Conservation (phyloP, 2,888 invertebrate genomes). For the Chrysopilus asiliformis region DNA sequence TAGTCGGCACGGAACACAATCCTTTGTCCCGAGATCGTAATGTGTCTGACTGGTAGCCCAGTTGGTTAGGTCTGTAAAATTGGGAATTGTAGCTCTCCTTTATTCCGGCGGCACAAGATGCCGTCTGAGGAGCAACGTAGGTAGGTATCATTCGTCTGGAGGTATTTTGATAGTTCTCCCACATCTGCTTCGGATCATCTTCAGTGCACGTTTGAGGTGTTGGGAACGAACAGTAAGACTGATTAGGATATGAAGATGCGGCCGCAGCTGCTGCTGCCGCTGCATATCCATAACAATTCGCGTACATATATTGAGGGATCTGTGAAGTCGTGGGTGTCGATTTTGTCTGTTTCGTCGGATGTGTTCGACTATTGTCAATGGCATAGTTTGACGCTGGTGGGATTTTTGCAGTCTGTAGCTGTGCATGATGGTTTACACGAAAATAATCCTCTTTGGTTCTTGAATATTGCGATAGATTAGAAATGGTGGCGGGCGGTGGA, state of each 20-base stretch:
- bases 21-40: too few species aligned
- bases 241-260: slow-evolving; percentile 7
- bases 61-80: too few species aligned
- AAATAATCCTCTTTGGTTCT: slow-evolving; percentile 5
- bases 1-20: too few species aligned
- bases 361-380: slow-evolving; percentile 2
- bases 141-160: slow-evolving; percentile 3
- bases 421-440: slow-evolving; percentile 6
- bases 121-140: slow-evolving; percentile 1
- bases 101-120: too few species aligned
- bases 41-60: too few species aligned
- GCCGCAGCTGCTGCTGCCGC: slow-evolving; percentile 2
- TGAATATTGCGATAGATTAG: slow-evolving; percentile 6
- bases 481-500: slow-evolving; percentile 5
- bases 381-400: slow-evolving; percentile 3
- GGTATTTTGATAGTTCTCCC: slow-evolving; percentile 12
- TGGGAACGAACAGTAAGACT: slow-evolving; percentile 11
- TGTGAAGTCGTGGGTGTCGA: slow-evolving; percentile 1
- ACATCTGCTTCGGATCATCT: slow-evolving; percentile 9
- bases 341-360: background rate
- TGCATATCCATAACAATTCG: slow-evolving; percentile 12
- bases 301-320: slow-evolving; percentile 8
- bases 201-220: slow-evolving; percentile 10
- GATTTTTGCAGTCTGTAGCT: slow-evolving; percentile 4
- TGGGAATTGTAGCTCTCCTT: too few species aligned